These are phyloP conservation scores for Halichondria panicea DNA, from an alignment of 37 sponge, comb jelly and placozoan genomes.

Conservation along the genomic window DNA sequence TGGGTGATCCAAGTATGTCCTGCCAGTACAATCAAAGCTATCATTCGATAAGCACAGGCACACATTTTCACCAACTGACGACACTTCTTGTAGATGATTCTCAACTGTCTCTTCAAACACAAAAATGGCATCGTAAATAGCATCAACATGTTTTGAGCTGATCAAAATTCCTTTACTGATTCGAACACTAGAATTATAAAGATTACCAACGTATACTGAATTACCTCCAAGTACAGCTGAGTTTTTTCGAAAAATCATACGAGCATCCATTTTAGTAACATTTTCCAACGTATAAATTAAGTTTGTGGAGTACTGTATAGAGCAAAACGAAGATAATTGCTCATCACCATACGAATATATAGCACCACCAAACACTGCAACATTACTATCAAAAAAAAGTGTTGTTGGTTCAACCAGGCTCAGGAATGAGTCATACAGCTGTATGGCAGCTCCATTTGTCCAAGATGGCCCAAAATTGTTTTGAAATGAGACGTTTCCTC, in stretches of 20 bases:
- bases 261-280: slow-evolving; percentile 1
- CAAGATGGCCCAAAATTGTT: slow-evolving; percentile 1
- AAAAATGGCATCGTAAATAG: slow-evolving; percentile 10
- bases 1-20: background rate
- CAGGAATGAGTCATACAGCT: slow-evolving; percentile 2
- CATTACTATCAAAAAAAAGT: slow-evolving; percentile 10
- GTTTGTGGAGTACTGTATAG: slow-evolving; percentile 12
- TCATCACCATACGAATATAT: background rate
- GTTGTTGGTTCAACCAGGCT: slow-evolving; percentile 10
- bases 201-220: slow-evolving; percentile 10
- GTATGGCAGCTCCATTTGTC: slow-evolving; percentile 23
- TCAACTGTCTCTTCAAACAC: background rate
- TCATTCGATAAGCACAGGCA: slow-evolving; percentile 6
- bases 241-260: slow-evolving; percentile 3
- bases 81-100: slow-evolving; percentile 15
- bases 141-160: background rate
- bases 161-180: background rate
- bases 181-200: slow-evolving; percentile 6
- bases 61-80: background rate
- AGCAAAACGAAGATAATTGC: background rate
- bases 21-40: background rate
- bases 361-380: slow-evolving; percentile 29
- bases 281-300: background rate
- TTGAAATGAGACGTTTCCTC: slow-evolving; percentile 9
- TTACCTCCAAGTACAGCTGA: slow-evolving; percentile 22